phyloP scores from a whole-genome alignment of 2,888 invertebrate species.

The Eulithis testata region DNA sequence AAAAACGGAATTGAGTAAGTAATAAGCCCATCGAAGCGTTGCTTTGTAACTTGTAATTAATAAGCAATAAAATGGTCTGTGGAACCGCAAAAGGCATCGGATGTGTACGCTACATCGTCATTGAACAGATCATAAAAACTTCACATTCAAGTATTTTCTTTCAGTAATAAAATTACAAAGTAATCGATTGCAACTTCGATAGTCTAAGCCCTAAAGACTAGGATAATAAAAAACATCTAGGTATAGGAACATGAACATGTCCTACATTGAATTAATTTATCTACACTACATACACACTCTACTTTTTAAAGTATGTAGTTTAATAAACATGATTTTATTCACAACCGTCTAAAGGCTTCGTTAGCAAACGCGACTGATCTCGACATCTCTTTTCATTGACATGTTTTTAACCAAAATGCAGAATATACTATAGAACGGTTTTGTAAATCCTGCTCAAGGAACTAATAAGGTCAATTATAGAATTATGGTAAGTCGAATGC shows the following conservation, averaged over 20 bases:
- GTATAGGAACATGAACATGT: slow-evolving; percentile 20
- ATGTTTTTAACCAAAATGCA: too few species aligned
- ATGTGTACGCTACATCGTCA: slow-evolving; percentile 42
- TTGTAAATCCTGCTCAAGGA: not conserved
- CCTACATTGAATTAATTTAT: not conserved
- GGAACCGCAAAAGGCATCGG: slow-evolving; percentile 36
- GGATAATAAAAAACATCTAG: slow-evolving; percentile 11
- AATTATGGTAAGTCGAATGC: slow-evolving; percentile 12
- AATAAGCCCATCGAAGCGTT: slow-evolving; percentile 53
- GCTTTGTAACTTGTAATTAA: slow-evolving; percentile 63
- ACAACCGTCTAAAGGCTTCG: too few species aligned
- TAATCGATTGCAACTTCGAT: slow-evolving; percentile 35
- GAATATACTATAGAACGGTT: too few species aligned
- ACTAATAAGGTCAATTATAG: slow-evolving; percentile 7
- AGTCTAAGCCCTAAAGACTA: slow-evolving; percentile 1
- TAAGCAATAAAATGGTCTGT: slow-evolving; percentile 61
- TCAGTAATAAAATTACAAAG: slow-evolving; percentile 44
- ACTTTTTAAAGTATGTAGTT: not conserved
- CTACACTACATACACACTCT: not conserved
- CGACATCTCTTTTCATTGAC: too few species aligned
- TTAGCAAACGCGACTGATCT: too few species aligned
- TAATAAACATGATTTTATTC: too few species aligned
- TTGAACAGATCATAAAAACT: slow-evolving; percentile 49
- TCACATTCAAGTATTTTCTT: slow-evolving; percentile 39
- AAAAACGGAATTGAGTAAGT: slow-evolving; percentile 31